Conservation (phyloP, 2,888 invertebrate species). For the Piscicola geometra region DNA sequence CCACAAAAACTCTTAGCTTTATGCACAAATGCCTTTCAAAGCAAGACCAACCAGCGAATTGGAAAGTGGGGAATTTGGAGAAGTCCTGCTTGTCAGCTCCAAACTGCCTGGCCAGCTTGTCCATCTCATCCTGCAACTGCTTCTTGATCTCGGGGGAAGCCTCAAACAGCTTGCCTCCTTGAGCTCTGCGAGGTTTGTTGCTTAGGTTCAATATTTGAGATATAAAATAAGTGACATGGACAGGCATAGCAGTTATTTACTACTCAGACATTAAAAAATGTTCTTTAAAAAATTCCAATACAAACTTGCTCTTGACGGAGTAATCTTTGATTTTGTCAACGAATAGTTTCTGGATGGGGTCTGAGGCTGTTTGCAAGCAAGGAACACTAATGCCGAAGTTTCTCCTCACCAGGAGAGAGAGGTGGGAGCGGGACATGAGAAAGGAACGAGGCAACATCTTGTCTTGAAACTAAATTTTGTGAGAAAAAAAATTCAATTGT, state of each 20-base stretch:
- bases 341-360: constrained; percentile 90
- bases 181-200: constrained; percentile 63
- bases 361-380: constrained; percentile 54
- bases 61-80: constrained; percentile 81
- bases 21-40: neutral
- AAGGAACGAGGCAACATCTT: constrained; percentile 26
- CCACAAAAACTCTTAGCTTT: no score
- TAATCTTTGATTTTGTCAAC: constrained; percentile 86
- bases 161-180: constrained; percentile 76
- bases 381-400: constrained; percentile 49
- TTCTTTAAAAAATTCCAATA: no score
- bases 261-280: no score
- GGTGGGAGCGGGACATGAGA: neutral
- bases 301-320: constrained; percentile 77
- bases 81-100: constrained; percentile 75
- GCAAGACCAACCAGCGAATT: constrained; percentile 61
- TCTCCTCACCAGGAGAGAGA: constrained; percentile 37
- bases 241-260: no score
- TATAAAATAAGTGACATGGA: no score
- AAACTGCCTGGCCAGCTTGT: constrained; percentile 72
- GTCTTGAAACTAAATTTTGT: neutral
- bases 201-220: no score
- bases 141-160: constrained; percentile 71
- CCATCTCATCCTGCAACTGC: constrained; percentile 72
- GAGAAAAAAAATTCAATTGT: neutral